Conservation (phyloP, 1,140 invertebrate genomes). For the Brachionus paranguensis region DNA sequence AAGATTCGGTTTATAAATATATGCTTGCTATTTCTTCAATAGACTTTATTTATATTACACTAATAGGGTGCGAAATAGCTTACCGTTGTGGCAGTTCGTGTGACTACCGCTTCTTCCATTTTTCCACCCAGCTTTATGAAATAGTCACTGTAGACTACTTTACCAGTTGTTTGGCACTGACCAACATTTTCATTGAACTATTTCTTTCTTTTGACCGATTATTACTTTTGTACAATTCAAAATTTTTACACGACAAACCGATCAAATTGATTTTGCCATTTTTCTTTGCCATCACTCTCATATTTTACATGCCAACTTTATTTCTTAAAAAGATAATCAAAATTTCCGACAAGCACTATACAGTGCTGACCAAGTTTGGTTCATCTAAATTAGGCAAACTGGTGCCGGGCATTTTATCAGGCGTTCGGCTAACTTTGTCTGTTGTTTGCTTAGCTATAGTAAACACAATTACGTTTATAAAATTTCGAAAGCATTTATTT, state of each 20-base stretch:
- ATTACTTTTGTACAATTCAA: not conserved
- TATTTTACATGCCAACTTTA: not conserved
- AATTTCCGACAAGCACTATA: not conserved
- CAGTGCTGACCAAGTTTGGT: not conserved
- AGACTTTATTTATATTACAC: not conserved
- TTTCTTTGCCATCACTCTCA: not conserved
- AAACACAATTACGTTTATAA: not conserved
- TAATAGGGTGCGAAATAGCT: not conserved
- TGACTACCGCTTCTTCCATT: not conserved
- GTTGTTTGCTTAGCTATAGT: not conserved
- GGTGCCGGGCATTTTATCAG: not conserved
- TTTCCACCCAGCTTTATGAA: not conserved
- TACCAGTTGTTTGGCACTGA: not conserved
- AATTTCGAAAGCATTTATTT: constrained; percentile 22
- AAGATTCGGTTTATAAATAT: not conserved
- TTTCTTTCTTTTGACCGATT: not conserved
- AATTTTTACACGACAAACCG: not conserved
- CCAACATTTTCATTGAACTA: constrained; percentile 2
- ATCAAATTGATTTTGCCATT: not conserved
- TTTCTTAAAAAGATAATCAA: constrained; percentile 1
- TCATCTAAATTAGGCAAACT: not conserved
- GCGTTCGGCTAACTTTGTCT: not conserved
- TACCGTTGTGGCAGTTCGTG: constrained; percentile 15
- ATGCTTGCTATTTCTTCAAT: not conserved
- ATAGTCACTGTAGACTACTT: not conserved